Evolutionary conservation across 2,113 vertebrate species (phyloP).

Genomic region (Vidua chalybeata): DNA sequence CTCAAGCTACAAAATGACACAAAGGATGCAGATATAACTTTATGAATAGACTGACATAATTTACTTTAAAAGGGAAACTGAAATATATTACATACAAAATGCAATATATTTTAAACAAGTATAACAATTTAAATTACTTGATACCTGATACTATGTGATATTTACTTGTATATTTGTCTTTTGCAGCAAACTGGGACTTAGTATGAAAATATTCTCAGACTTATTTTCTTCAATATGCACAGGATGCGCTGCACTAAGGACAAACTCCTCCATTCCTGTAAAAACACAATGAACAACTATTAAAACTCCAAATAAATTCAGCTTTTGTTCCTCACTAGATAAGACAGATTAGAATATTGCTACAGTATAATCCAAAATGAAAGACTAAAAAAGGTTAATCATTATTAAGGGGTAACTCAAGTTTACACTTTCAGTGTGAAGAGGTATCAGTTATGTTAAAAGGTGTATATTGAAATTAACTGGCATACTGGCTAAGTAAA

Average conservation of each 20-base stretch:
- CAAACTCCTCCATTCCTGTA: slow-evolving; percentile 81
- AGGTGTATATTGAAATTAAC: background rate
- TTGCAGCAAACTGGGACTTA: slow-evolving; percentile 79
- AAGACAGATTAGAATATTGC: background rate
- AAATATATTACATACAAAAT: background rate
- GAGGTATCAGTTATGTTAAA: background rate
- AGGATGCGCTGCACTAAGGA: slow-evolving; percentile 74
- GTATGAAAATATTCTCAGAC: slow-evolving; percentile 81
- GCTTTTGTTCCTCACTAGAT: background rate
- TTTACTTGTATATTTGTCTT: slow-evolving; percentile 89
- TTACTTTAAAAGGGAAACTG: background rate
- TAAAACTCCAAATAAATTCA: background rate
- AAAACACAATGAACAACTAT: slow-evolving; percentile 31
- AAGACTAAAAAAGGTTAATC: background rate
- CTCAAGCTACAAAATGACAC: background rate
- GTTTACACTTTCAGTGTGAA: background rate
- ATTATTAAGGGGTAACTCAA: background rate
- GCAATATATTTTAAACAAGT: background rate
- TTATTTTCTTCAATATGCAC: slow-evolving; percentile 68
- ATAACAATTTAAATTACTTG: slow-evolving; percentile 49
- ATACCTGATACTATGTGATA: slow-evolving; percentile 65
- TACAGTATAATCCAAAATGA: background rate
- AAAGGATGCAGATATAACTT: background rate
- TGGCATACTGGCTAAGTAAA: background rate
- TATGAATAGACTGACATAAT: background rate